Evolutionary conservation across 2,113 vertebrate species (phyloP).

Genomic region (Pedetes capensis): DNA sequence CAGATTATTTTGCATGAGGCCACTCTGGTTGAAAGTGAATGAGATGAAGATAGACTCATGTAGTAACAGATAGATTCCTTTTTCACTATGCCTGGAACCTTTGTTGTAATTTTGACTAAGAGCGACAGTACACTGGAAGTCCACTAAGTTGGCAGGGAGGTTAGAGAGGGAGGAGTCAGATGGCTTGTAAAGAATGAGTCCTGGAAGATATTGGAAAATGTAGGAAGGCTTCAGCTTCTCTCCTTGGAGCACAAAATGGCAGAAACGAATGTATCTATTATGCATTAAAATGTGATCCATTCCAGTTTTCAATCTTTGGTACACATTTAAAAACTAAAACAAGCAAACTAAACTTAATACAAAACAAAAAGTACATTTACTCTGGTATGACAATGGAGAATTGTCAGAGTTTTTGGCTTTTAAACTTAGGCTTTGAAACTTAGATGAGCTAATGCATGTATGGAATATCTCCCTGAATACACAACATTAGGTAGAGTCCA

Average conservation of each 20-base stretch:
- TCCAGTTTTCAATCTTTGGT: neutral
- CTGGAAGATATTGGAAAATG: rapidly evolving
- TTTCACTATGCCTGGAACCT: neutral
- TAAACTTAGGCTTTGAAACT: neutral
- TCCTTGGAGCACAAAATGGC: neutral
- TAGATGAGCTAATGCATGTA: neutral
- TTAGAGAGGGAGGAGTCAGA: neutral
- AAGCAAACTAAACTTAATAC: neutral
- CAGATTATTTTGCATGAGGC: neutral
- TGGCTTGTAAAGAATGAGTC: neutral
- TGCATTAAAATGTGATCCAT: neutral
- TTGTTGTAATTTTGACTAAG: neutral
- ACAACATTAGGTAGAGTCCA: neutral
- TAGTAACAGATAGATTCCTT: neutral
- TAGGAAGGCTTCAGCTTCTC: neutral
- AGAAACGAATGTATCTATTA: neutral
- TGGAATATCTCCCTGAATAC: neutral
- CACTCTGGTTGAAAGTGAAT: neutral
- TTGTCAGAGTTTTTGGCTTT: neutral
- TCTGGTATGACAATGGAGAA: neutral
- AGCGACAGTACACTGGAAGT: neutral
- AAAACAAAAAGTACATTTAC: neutral
- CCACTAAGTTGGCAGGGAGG: neutral
- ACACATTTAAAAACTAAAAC: neutral
- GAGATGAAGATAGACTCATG: neutral